Percentiles rank a stretch among this genome's conserved stretches.
Conservation (phyloP, 1,140 invertebrate species). For the Drosophila prosaltans region DNA sequence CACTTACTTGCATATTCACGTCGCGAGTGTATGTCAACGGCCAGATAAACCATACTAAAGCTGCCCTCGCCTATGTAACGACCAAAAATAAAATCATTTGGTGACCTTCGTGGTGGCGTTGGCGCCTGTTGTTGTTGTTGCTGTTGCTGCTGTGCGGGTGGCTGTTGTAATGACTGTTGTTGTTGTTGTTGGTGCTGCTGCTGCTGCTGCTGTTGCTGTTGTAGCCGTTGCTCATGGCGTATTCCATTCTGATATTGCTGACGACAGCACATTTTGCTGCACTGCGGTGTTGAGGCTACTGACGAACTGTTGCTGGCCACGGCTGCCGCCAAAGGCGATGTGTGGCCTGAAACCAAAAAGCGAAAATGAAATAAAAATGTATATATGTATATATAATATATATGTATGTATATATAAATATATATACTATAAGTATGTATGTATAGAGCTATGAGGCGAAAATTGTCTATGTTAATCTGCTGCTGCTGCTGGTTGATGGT, state of each 20-base stretch:
- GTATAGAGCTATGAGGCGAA: too few species aligned
- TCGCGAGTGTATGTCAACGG: slow-evolving; percentile 94
- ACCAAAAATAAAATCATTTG: slow-evolving; percentile 97
- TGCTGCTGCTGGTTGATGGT: neutral
- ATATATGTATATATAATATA: neutral
- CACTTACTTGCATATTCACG: slow-evolving; percentile 97
- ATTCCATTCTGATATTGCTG: slow-evolving; percentile 45
- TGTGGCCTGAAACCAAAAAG: slow-evolving; percentile 57
- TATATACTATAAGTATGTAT: neutral
- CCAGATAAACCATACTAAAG: slow-evolving; percentile 97
- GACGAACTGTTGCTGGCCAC: slow-evolving; percentile 73
- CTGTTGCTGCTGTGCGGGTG: slow-evolving; percentile 16
- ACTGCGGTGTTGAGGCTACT: slow-evolving; percentile 58
- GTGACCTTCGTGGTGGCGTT: slow-evolving; percentile 87
- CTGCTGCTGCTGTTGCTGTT: slow-evolving; percentile 24
- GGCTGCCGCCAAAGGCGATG: slow-evolving; percentile 75
- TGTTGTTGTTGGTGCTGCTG: slow-evolving; percentile 37
- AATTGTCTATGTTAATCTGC: slow-evolving; percentile 1
- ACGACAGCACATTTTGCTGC: slow-evolving; percentile 55
- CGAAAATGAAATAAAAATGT: slow-evolving; percentile 21
- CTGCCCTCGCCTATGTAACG: slow-evolving; percentile 98
- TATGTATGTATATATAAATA: neutral
- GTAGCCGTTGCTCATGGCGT: slow-evolving; percentile 37
- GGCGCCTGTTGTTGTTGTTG: slow-evolving; percentile 61
- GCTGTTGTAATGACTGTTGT: slow-evolving; percentile 35